Conservation (phyloP, 2,113 vertebrate genomes). For the Caloenas nicobarica region DNA sequence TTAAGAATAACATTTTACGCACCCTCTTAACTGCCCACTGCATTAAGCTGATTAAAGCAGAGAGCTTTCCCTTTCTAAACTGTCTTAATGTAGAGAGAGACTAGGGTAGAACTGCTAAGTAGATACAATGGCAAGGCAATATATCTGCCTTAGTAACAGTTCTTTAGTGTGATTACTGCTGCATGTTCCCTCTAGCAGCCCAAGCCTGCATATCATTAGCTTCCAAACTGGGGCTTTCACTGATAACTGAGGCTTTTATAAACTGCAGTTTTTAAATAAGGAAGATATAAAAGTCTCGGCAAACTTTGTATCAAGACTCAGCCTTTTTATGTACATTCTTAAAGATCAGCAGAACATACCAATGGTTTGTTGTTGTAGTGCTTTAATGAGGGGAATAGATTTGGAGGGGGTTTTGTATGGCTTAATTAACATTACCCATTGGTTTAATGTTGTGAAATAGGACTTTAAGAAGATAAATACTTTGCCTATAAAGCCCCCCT, state of each 20-base stretch:
- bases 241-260: not conserved
- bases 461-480: slow-evolving; percentile 6
- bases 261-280: not conserved
- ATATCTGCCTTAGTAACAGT: not conserved
- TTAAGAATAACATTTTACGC: not conserved
- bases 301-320: not conserved
- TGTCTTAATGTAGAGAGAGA: not conserved
- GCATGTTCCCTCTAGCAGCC: not conserved
- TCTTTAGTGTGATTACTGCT: not conserved
- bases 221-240: not conserved
- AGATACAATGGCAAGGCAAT: not conserved
- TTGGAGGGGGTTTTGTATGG: not conserved
- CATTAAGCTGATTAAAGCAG: slow-evolving; percentile 38
- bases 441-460: not conserved
- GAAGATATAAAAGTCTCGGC: not conserved
- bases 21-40: not conserved
- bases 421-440: not conserved
- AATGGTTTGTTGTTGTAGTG: not conserved
- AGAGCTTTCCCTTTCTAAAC: not conserved
- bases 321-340: not conserved
- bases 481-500: not conserved
- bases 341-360: not conserved
- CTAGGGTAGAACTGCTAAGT: not conserved
- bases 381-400: not conserved
- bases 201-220: not conserved